phyloP scores from a whole-genome alignment of 1,140 invertebrate species.

The Drepana arcuata region DNA sequence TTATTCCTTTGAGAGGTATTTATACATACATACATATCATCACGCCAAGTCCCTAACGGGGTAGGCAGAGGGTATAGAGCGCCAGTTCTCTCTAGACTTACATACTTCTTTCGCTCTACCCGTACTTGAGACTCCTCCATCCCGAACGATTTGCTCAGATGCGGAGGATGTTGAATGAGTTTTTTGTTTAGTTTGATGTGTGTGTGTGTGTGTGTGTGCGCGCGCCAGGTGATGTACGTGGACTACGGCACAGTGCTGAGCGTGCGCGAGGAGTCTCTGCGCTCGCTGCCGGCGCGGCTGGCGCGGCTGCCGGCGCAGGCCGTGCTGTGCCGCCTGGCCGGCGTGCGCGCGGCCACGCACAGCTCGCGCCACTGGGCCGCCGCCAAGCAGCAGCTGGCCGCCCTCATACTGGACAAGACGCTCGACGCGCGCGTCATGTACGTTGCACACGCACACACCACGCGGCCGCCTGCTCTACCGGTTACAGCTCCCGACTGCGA shows the following conservation, averaged over 20 bases:
- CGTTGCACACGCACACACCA: too few relatives aligned
- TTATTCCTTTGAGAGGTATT: too few relatives aligned
- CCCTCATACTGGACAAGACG: constrained; percentile 16
- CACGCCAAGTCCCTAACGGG: too few relatives aligned
- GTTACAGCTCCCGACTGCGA: too few relatives aligned
- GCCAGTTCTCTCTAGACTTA: not conserved
- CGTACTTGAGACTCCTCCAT: not conserved
- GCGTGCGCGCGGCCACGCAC: constrained; percentile 14
- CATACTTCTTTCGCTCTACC: not conserved
- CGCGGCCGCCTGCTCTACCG: too few relatives aligned
- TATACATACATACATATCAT: too few relatives aligned
- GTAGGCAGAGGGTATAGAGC: too few relatives aligned
- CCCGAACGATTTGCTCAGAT: not conserved
- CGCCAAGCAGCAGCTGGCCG: constrained; percentile 18
- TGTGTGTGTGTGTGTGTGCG: not conserved
- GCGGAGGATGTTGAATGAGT: not conserved
- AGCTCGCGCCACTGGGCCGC: constrained; percentile 18
- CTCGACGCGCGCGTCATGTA: constrained; percentile 29
- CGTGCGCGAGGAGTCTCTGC: constrained; percentile 37
- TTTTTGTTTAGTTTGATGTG: not conserved
- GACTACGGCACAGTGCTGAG: constrained; percentile 56
- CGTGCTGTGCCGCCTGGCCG: constrained; percentile 30
- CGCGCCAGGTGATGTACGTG: constrained; percentile 40
- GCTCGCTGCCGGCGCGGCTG: constrained; percentile 26
- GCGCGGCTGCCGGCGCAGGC: constrained; percentile 34